phyloP scores from a whole-genome alignment of 2,888 invertebrate genomes.

The Philaethria dido region DNA sequence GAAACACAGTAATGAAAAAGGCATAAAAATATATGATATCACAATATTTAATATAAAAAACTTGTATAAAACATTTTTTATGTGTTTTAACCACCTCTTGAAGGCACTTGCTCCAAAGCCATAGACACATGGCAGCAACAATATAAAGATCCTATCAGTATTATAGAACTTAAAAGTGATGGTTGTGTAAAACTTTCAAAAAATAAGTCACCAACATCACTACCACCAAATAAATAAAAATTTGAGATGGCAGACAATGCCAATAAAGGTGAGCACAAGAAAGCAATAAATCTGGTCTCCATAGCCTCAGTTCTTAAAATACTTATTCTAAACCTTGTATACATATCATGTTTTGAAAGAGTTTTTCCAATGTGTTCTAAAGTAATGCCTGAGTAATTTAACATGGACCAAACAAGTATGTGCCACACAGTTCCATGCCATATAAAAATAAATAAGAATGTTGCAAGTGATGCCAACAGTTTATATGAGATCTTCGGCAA shows the following conservation, averaged over 20 bases:
- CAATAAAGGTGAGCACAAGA: slow-evolving; percentile 89
- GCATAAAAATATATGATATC: neutral
- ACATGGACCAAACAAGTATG: slow-evolving; percentile 92
- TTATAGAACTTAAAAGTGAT: slow-evolving; percentile 59
- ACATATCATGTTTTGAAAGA: slow-evolving; percentile 72
- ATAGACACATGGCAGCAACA: slow-evolving; percentile 78
- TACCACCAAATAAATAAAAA: slow-evolving; percentile 93
- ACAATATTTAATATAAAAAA: neutral
- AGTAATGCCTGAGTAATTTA: slow-evolving; percentile 92
- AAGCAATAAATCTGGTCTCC: slow-evolving; percentile 86
- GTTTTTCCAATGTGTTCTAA: slow-evolving; percentile 86
- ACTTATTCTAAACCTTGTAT: slow-evolving; percentile 69
- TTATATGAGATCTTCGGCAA: slow-evolving; percentile 78
- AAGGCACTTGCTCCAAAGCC: slow-evolving; percentile 66
- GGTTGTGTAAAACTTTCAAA: slow-evolving; percentile 82
- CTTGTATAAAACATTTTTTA: neutral
- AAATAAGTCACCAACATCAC: slow-evolving; percentile 89
- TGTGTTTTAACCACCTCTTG: slow-evolving; percentile 55
- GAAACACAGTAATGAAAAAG: neutral
- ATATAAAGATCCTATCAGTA: slow-evolving; percentile 66
- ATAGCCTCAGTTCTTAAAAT: slow-evolving; percentile 67
- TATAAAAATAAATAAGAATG: slow-evolving; percentile 92
- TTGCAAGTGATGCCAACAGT: slow-evolving; percentile 88
- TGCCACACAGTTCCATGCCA: slow-evolving; percentile 94
- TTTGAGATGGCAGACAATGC: slow-evolving; percentile 92